A percentile compares a stretch with the other conserved stretches of the same genome.
These are phyloP conservation scores for Argyra leucocephala DNA, from an alignment of 2,888 invertebrate species.

Conservation along the genomic window DNA sequence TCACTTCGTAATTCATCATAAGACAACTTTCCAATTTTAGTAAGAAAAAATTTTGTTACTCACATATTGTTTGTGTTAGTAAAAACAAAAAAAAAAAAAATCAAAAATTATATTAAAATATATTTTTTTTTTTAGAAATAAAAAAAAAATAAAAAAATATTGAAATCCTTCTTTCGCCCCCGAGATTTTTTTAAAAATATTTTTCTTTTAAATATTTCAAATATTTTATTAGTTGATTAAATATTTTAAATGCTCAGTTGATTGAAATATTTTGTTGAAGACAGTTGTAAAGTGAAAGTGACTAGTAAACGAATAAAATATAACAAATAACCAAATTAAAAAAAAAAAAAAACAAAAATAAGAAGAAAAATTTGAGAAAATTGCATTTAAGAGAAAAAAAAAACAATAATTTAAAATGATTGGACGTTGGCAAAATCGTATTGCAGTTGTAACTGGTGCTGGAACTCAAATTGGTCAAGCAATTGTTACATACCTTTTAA, in stretches of 20 bases:
- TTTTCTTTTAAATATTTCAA: neutral
- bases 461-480: neutral
- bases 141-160: neutral
- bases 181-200: neutral
- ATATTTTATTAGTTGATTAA: neutral
- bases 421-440: neutral
- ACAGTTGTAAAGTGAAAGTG: neutral
- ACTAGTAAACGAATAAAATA: neutral
- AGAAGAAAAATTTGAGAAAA: too few species aligned
- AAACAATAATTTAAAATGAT: neutral
- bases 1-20: neutral
- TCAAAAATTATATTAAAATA: too few species aligned
- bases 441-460: conserved; percentile 5
- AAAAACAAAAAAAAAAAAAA: neutral
- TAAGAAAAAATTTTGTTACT: neutral
- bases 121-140: neutral
- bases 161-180: neutral
- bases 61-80: neutral
- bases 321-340: too few species aligned
- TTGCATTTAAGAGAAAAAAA: neutral
- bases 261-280: conserved; percentile 6
- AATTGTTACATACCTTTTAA: neutral
- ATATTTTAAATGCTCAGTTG: neutral
- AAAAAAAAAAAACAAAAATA: neutral
- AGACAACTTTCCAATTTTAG: neutral